phyloP scores from a whole-genome alignment of 2,888 invertebrate genomes.

The Hypomecis punctinalis region DNA sequence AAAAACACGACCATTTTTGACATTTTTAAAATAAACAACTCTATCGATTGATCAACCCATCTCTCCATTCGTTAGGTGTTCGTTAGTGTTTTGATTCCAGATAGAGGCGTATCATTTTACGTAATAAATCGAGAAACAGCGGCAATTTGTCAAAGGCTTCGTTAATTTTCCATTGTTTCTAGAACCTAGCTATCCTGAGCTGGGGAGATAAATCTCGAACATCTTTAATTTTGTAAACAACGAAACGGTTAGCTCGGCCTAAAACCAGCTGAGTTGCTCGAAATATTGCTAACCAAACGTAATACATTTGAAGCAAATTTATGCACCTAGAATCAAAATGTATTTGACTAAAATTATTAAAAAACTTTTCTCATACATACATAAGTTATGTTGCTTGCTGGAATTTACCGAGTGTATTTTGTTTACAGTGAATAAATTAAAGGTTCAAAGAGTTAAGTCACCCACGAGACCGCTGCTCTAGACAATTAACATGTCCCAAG shows the following conservation, averaged over 20 bases:
- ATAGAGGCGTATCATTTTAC: slow-evolving; percentile 25
- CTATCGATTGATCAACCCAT: slow-evolving; percentile 20
- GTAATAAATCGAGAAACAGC: slow-evolving; percentile 32
- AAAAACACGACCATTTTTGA: too few relatives aligned
- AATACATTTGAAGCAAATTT: slow-evolving; percentile 1
- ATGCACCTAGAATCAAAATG: background rate
- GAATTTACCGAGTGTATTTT: too few relatives aligned
- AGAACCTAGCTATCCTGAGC: slow-evolving; percentile 26
- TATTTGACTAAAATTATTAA: background rate
- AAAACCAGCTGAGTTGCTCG: slow-evolving; percentile 8
- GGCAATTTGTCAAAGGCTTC: slow-evolving; percentile 32
- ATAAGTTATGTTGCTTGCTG: too few relatives aligned
- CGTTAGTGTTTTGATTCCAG: slow-evolving; percentile 22
- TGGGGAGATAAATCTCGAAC: slow-evolving; percentile 25
- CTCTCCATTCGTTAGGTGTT: slow-evolving; percentile 30
- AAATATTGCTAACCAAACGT: slow-evolving; percentile 2
- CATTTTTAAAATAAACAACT: too few relatives aligned
- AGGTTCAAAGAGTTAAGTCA: slow-evolving; percentile 15
- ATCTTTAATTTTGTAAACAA: slow-evolving; percentile 32
- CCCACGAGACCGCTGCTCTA: slow-evolving; percentile 26
- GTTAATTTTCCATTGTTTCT: slow-evolving; percentile 36
- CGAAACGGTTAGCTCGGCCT: slow-evolving; percentile 26
- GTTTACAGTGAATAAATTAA: slow-evolving; percentile 3
- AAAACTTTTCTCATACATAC: background rate
- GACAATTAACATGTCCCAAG: slow-evolving; percentile 37